Percentiles rank a stretch among this genome's conserved stretches.
These are phyloP conservation scores for Botia almorhae DNA, from an alignment of 2,797 vertebrate genomes.

Conservation along the genomic window DNA sequence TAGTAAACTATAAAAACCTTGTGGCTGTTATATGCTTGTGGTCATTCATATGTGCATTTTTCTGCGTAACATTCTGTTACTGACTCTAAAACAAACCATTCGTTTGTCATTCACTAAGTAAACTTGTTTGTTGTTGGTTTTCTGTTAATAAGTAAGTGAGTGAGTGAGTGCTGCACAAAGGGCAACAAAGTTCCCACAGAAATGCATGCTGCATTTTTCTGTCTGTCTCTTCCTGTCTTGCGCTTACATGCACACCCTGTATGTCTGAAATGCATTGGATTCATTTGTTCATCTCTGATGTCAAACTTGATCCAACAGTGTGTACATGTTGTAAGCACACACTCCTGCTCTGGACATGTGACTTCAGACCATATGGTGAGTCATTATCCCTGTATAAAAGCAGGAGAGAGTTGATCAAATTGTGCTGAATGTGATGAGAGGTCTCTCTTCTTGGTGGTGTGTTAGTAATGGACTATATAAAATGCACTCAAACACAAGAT, in stretches of 20 bases:
- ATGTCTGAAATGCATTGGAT: slow-evolving; percentile 4
- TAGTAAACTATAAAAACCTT: too few relatives aligned
- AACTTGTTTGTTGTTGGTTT: slow-evolving; percentile 47
- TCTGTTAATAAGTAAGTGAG: slow-evolving; percentile 53
- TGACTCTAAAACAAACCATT: slow-evolving; percentile 5
- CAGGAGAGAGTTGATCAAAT: neutral
- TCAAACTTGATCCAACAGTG: neutral
- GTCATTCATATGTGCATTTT: neutral
- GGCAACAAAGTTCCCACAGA: slow-evolving; percentile 33
- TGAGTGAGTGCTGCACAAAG: neutral
- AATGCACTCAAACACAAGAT: neutral
- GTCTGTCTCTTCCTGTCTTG: neutral
- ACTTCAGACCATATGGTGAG: slow-evolving; percentile 19
- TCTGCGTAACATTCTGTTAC: slow-evolving; percentile 14
- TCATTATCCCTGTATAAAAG: slow-evolving; percentile 13
- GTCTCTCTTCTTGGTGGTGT: neutral
- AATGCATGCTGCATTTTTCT: neutral
- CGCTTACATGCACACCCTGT: too few relatives aligned
- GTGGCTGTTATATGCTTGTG: neutral
- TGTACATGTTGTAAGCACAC: neutral
- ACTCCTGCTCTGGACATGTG: neutral
- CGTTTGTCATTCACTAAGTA: slow-evolving; percentile 39
- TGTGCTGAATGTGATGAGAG: slow-evolving; percentile 1
- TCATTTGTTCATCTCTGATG: neutral
- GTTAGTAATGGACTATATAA: neutral